Evolutionary conservation across 2,888 invertebrate species (phyloP).

Genomic region (Pseudoips prasinana): DNA sequence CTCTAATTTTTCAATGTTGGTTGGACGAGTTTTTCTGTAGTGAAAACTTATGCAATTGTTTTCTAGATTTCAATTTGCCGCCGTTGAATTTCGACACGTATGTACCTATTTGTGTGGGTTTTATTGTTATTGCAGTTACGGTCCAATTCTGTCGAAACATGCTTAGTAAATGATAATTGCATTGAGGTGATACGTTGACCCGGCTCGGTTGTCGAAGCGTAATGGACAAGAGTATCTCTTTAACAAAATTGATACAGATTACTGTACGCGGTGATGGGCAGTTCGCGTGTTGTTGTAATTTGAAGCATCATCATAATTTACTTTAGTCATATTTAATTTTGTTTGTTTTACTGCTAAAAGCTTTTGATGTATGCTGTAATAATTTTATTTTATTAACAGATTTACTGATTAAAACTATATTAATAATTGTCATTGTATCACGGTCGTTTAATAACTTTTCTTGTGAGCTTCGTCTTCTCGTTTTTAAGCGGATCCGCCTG

Average conservation of each 20-base stretch:
- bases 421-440: too few species aligned
- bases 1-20: constrained; percentile 66
- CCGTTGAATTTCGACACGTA: constrained; percentile 46
- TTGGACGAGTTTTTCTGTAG: constrained; percentile 42
- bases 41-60: constrained; percentile 53
- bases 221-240: constrained; percentile 51
- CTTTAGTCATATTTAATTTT: constrained; percentile 37
- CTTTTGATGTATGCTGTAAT: too few species aligned
- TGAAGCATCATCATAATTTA: constrained; percentile 49
- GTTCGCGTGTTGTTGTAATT: constrained; percentile 59
- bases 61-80: constrained; percentile 51
- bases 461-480: too few species aligned
- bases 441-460: too few species aligned
- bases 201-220: constrained; percentile 36
- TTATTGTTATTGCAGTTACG: constrained; percentile 54
- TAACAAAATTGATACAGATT: constrained; percentile 62
- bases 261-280: constrained; percentile 51
- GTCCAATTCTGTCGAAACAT: constrained; percentile 60
- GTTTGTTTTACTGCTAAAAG: constrained; percentile 17
- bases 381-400: too few species aligned
- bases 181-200: constrained; percentile 41
- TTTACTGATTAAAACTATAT: too few species aligned
- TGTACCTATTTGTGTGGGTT: constrained; percentile 33
- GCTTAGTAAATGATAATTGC: constrained; percentile 50
- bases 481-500: too few species aligned